Base-by-base conservation (phyloP, 2,888 invertebrate species). In the Chymomyza procnemis region DNA sequence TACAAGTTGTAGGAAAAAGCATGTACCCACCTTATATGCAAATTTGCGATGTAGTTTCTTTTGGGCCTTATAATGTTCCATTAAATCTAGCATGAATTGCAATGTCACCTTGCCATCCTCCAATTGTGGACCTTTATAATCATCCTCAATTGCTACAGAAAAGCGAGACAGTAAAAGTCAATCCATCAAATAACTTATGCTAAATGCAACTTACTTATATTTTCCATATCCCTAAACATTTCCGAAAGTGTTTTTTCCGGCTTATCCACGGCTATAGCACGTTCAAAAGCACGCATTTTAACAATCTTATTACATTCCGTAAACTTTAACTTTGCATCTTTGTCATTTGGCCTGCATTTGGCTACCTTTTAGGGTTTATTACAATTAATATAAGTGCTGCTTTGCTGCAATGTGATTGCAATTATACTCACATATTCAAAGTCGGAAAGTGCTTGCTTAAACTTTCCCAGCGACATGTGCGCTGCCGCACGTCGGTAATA, bases 401-500 rank as follows among this genome's bases (percentile, higher is more conserved):
- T 26, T 26, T 26, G 26, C 26, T 3, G n/a, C n/a, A n/a, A n/a
- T n/a, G n/a, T n/a, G n/a, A n/a, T 26, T 6, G 6, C 26, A 26
- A 26, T 41, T 41, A 41, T 41, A 9, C 94, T 93, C 92, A 97
- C 97, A 91, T 96, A 95, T 94, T 99, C 98, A 92, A 97, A 99
- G 92, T 99, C 99, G 91, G 95, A 96, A 76, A 99, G 93, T 9
- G 99, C 99, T 92, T 96, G 93, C 92, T 98, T 99, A 91, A 97
- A 99, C 92, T 98, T 98, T 79, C 99, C 99, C 88, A 99, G 92
- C 26, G 99, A 97, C 99, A 99, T 99, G 88, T 98, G 94, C 41
- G 99, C 96, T 1, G 97, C 97, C 0, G 99, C 99, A 88, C 99
- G 93, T 85, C 99, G 94, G 91, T 99, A 99, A 90, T 98, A 99